Conservation (phyloP, 2,113 vertebrate genomes). For the Aegotheles bennettii region DNA sequence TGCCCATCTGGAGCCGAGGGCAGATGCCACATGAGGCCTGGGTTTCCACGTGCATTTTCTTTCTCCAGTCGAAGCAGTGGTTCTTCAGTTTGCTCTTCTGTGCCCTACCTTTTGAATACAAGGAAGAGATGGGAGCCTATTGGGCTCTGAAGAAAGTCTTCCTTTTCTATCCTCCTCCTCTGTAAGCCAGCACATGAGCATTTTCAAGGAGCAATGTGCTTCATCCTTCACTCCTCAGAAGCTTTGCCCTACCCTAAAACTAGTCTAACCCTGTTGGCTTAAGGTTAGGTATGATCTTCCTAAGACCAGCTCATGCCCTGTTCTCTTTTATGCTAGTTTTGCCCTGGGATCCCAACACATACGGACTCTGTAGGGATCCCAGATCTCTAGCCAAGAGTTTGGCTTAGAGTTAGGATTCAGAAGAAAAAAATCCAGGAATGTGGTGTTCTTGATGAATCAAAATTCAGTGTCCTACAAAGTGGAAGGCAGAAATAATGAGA, state of each 20-base stretch:
- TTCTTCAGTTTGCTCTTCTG: not conserved
- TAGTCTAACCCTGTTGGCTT: not conserved
- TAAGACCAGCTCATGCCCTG: not conserved
- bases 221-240: not conserved
- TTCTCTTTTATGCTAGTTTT: not conserved
- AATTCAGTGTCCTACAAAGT: not conserved
- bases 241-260: not conserved
- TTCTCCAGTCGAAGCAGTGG: not conserved
- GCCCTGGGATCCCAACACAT: not conserved
- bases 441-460: not conserved
- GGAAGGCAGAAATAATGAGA: not conserved
- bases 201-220: not conserved
- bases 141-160: not conserved
- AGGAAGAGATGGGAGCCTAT: not conserved
- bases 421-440: fast-evolving
- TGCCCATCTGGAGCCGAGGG: not conserved
- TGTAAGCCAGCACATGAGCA: not conserved
- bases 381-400: not conserved
- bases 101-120: not conserved
- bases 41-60: not conserved
- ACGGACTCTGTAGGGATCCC: not conserved
- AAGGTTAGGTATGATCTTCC: not conserved
- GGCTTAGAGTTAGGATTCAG: not conserved
- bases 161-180: not conserved
- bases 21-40: not conserved